Evolutionary conservation across 2,888 invertebrate species (phyloP).

Genomic region (Epiblema foenella): DNA sequence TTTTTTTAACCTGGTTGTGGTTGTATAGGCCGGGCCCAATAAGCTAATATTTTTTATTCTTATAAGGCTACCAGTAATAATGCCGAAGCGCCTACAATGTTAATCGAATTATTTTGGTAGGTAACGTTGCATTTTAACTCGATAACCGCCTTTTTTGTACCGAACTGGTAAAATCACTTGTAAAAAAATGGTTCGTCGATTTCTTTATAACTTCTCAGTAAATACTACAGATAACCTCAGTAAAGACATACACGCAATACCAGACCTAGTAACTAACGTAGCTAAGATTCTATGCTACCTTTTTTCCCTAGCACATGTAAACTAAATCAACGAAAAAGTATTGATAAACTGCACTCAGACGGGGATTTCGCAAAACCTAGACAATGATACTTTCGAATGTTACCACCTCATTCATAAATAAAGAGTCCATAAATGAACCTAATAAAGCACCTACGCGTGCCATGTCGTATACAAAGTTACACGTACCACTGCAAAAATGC

Average conservation of each 20-base stretch:
- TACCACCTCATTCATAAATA: constrained; percentile 41
- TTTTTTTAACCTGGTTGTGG: too few relatives aligned
- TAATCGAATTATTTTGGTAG: too few relatives aligned
- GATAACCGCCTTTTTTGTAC: background rate
- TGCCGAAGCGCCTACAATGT: too few relatives aligned
- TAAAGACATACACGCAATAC: background rate
- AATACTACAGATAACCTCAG: background rate
- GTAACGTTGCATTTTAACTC: too few relatives aligned
- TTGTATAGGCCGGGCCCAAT: too few relatives aligned
- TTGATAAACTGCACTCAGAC: background rate
- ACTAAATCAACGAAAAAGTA: background rate
- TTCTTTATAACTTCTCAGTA: background rate
- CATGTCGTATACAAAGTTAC: constrained; percentile 12
- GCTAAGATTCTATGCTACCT: background rate
- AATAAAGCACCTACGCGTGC: constrained; percentile 43
- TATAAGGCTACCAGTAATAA: too few relatives aligned
- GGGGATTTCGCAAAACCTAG: constrained; percentile 32
- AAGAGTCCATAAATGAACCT: constrained; percentile 35
- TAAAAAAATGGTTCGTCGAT: background rate
- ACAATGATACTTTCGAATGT: constrained; percentile 44
- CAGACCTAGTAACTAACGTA: background rate
- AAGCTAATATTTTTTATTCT: too few relatives aligned
- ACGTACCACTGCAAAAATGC: constrained; percentile 3
- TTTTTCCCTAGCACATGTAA: background rate
- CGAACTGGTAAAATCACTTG: background rate